These are phyloP conservation scores for Lipophrys pholis DNA, from an alignment of 2,113 vertebrate genomes.

Conservation along the genomic window DNA sequence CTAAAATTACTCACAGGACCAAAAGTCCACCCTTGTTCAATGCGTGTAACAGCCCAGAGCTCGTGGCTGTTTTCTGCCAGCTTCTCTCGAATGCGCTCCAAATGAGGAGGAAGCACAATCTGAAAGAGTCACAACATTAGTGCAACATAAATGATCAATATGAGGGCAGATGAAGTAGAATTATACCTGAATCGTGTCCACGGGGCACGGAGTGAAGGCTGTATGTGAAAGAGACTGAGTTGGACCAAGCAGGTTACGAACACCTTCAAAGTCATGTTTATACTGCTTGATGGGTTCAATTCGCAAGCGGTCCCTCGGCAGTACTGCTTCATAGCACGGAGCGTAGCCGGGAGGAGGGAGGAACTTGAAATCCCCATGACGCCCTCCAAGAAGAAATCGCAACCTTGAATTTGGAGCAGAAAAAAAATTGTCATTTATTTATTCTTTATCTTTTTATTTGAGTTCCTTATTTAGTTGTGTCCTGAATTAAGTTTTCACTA, in stretches of 20 bases:
- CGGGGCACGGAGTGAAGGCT: constrained; percentile 91
- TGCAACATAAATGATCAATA: not conserved
- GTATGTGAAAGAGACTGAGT: constrained; percentile 90
- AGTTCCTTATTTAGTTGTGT: no score
- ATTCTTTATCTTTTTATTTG: not conserved
- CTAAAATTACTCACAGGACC: constrained; percentile 84
- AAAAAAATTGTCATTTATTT: constrained; percentile 1
- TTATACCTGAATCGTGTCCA: constrained; percentile 93
- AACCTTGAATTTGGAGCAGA: constrained; percentile 74
- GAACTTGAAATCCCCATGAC: constrained; percentile 94
- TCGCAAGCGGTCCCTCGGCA: constrained; percentile 88
- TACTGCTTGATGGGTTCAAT: constrained; percentile 94
- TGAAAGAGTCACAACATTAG: constrained; percentile 65
- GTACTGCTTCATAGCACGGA: constrained; percentile 89
- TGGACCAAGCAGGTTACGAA: constrained; percentile 91
- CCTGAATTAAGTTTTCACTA: no score
- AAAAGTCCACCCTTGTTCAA: constrained; percentile 97
- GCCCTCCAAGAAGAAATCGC: constrained; percentile 91
- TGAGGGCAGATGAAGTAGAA: not conserved
- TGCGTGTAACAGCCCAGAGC: constrained; percentile 96
- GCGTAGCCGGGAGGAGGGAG: constrained; percentile 92
- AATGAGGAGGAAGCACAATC: constrained; percentile 95
- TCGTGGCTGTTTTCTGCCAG: constrained; percentile 98
- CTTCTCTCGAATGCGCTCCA: constrained; percentile 96
- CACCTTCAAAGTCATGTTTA: constrained; percentile 85